These are phyloP conservation scores for Drosophila atroscutellata DNA, from an alignment of 2,888 invertebrate species.

Conservation along the genomic window DNA sequence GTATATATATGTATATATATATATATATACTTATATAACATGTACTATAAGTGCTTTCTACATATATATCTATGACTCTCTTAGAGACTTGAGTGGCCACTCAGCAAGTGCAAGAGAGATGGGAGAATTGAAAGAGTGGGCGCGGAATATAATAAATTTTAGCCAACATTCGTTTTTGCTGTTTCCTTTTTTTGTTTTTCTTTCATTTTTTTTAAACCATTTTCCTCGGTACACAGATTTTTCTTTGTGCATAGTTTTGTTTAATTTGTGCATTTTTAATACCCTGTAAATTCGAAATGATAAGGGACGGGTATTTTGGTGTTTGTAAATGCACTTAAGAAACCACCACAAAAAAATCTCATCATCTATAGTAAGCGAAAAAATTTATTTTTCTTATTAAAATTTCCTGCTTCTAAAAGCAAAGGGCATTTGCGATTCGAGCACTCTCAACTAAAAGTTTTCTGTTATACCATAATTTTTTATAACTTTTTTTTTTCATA, in stretches of 20 bases:
- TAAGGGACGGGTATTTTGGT: neutral
- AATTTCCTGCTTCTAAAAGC: neutral
- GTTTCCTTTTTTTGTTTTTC: conserved; percentile 57
- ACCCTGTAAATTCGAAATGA: neutral
- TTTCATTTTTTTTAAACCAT: conserved; percentile 17
- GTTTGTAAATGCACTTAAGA: neutral
- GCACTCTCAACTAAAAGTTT: neutral
- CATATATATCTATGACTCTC: conserved; percentile 65
- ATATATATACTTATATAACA: conserved; percentile 4
- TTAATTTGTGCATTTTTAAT: conserved; percentile 62
- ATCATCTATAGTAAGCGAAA: too few relatives aligned
- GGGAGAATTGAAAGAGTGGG: conserved; percentile 40
- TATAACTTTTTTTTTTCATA: conserved; percentile 13
- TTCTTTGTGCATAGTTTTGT: conserved; percentile 62
- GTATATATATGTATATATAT: conserved; percentile 4
- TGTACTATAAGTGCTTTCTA: conserved; percentile 18
- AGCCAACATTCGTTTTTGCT: conserved; percentile 69
- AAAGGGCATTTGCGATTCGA: conserved; percentile 1
- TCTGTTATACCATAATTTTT: conserved; percentile 30
- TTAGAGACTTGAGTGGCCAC: conserved; percentile 55
- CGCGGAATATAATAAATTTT: conserved; percentile 73
- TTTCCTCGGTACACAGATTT: conserved; percentile 51
- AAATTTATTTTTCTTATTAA: neutral
- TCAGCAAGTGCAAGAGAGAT: conserved; percentile 30
- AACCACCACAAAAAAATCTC: neutral